Base-by-base conservation (phyloP, 2,797 vertebrate species). In the Poecilia picta region DNA sequence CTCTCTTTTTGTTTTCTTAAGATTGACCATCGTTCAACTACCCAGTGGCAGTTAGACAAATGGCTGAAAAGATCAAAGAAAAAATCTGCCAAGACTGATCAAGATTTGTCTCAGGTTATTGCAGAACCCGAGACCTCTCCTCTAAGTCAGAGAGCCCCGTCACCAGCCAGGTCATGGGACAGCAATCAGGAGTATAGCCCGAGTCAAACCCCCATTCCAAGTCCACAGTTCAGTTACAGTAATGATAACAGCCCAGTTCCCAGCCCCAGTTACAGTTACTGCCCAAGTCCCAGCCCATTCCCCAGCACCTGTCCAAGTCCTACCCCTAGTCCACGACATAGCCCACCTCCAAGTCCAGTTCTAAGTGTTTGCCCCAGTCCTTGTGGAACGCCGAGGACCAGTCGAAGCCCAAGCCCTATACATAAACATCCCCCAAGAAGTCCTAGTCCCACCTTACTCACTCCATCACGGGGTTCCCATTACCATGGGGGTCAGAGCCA, bases 41-140 rank as follows among this genome's bases (percentile, higher is more conserved):
- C 97, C 93, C 97, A 98, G 92, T 99, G 98, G 98, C 98, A 99
- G 92, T 93, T 99, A 94, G 97, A 99, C 94, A 98, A 98, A 95
- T 99, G 98, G 98, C 94, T 99, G 78, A 97, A 97, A 88, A 99
- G 97, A 86, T 96, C 97, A 31, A 95, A 92, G 75, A 94, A 97
- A 89, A 98, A 97, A 90, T 95, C 93, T 3, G 92, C 94, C 76
- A 92, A 95, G 85, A 89, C 95, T 89, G 96, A 95, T 87, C 95
- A 95, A 64, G 94, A 97, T 81, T 93, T 94, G 7, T 72, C 86
- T 72, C 88, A 83, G 76, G 85, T 80, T 53, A 78, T 87, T 85
- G 79, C 83, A 80, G 82, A 77, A 78, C 77, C 41, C 62, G 66
- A 45, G 68, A 89, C 80, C 23, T 92, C 91, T 81, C 86, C 93